These are phyloP conservation scores for Hetaerina titia DNA, from an alignment of 2,888 invertebrate genomes.

Conservation along the genomic window DNA sequence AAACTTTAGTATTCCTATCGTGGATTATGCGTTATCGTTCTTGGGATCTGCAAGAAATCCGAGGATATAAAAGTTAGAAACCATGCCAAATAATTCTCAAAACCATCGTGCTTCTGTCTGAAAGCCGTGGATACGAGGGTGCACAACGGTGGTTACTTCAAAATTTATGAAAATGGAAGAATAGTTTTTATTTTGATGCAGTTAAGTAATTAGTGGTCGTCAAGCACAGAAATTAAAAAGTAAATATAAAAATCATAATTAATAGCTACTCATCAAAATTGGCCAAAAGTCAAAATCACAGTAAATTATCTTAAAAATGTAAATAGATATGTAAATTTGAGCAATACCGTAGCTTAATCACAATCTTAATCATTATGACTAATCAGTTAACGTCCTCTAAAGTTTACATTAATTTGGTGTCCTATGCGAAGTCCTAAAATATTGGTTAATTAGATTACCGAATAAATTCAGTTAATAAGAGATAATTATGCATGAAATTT, in stretches of 20 bases:
- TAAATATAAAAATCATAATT: neutral
- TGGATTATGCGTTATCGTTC: slow-evolving; percentile 16
- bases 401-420: no score
- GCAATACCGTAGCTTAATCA: no score
- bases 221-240: neutral
- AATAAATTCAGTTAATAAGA: no score
- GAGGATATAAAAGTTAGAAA: slow-evolving; percentile 27
- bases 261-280: neutral
- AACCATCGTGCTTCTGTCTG: neutral
- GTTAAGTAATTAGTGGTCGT: neutral
- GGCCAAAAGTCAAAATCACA: neutral
- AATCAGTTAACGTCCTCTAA: no score
- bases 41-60: slow-evolving; percentile 27
- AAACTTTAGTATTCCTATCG: slow-evolving; percentile 27
- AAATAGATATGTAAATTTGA: no score
- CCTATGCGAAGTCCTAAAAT: no score
- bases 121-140: neutral
- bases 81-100: neutral
- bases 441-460: no score
- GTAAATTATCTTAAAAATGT: neutral
- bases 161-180: neutral
- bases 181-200: neutral
- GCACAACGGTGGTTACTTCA: neutral
- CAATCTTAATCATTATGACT: no score
- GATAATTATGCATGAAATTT: no score